phyloP scores from a whole-genome alignment of 2,888 invertebrate genomes.

The Pachydiplax longipennis region DNA sequence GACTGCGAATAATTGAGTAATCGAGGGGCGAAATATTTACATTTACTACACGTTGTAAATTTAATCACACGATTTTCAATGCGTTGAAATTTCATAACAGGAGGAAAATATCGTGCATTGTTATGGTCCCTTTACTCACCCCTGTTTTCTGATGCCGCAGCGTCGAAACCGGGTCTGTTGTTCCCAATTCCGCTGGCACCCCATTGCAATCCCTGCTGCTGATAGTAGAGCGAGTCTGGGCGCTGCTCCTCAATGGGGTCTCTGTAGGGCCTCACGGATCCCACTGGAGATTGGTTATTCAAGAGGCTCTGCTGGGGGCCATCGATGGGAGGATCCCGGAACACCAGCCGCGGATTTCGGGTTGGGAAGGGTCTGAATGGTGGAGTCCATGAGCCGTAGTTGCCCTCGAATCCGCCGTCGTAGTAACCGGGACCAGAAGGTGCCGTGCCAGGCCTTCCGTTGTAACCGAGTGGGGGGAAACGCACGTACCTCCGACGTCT shows the following conservation, averaged over 20 bases:
- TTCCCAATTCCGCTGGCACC: not conserved
- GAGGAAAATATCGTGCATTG: too few relatives aligned
- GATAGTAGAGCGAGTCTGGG: not conserved
- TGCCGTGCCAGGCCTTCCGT: not conserved
- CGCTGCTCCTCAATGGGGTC: constrained; percentile 25
- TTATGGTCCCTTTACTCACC: not conserved
- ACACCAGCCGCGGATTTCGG: constrained; percentile 50
- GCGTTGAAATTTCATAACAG: too few relatives aligned
- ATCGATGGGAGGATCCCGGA: constrained; percentile 50
- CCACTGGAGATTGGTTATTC: constrained; percentile 49
- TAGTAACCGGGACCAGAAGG: constrained; percentile 21
- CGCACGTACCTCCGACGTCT: constrained; percentile 43
- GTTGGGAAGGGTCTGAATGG: constrained; percentile 47
- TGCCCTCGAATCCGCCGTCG: not conserved
- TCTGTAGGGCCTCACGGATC: constrained; percentile 14
- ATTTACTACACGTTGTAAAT: too few relatives aligned
- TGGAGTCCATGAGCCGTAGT: not conserved
- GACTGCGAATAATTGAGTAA: too few relatives aligned
- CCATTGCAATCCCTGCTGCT: constrained; percentile 22
- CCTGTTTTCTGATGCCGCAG: constrained; percentile 11
- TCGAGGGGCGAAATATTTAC: too few relatives aligned
- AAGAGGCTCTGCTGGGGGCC: constrained; percentile 44
- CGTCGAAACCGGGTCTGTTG: not conserved
- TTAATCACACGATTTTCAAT: too few relatives aligned
- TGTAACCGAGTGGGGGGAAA: constrained; percentile 34